phyloP scores from a whole-genome alignment of 2,888 invertebrate genomes.

The Campopleginae sp. region DNA sequence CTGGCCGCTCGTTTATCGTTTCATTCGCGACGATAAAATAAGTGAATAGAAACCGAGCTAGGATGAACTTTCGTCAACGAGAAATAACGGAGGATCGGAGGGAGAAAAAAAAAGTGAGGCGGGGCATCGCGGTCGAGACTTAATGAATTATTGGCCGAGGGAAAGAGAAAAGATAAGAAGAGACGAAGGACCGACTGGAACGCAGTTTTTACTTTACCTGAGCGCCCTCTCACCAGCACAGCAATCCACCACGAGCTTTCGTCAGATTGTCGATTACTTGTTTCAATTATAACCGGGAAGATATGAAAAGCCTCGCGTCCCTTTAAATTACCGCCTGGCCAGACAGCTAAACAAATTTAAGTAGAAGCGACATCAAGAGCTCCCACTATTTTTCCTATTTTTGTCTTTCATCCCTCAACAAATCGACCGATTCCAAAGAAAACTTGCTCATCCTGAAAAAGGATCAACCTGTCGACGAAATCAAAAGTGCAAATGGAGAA shows the following conservation, averaged over 20 bases:
- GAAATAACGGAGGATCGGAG: constrained; percentile 54
- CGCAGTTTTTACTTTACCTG: constrained; percentile 4
- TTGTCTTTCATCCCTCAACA: not conserved
- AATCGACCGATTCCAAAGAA: not conserved
- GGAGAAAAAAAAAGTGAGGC: constrained; percentile 28
- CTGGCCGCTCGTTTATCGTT: constrained; percentile 17
- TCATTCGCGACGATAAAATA: constrained; percentile 43
- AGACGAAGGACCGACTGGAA: constrained; percentile 14
- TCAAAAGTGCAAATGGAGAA: too few species aligned
- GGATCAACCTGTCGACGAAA: too few species aligned
- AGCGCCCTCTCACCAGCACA: constrained; percentile 6
- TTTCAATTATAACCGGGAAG: constrained; percentile 39
- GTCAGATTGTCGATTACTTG: constrained; percentile 36
- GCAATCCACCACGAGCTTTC: constrained; percentile 33
- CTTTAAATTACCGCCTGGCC: not conserved
- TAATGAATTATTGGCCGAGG: constrained; percentile 16
- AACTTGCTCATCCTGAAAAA: not conserved
- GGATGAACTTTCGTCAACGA: constrained; percentile 53
- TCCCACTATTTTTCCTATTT: not conserved
- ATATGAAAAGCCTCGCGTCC: not conserved
- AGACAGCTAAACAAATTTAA: not conserved
- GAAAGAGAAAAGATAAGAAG: constrained; percentile 2
- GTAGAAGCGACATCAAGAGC: not conserved
- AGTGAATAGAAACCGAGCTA: constrained; percentile 45
- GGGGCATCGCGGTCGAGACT: not conserved